A percentile compares a stretch with the other conserved stretches of the same genome.
Evolutionary conservation across 2,888 invertebrate species (phyloP).

Genomic region (Pogonocherus hispidulus): DNA sequence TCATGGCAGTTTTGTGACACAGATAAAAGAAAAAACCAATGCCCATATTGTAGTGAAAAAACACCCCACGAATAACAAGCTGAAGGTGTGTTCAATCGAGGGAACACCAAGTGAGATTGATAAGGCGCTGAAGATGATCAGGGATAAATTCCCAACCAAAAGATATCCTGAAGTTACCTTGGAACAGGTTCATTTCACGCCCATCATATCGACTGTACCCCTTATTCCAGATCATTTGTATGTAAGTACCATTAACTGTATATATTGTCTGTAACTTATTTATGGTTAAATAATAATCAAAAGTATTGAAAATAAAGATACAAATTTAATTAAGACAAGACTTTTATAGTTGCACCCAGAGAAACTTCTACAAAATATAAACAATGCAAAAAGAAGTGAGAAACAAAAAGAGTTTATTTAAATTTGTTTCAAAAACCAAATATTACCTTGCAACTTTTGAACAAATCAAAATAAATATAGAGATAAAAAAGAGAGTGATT

Average conservation of each 20-base stretch:
- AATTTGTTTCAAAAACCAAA: no score
- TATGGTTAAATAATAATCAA: no score
- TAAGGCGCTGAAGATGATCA: slow-evolving; percentile 86
- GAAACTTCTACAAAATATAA: no score
- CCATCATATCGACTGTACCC: slow-evolving; percentile 61
- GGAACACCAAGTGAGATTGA: slow-evolving; percentile 81
- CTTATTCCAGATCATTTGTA: slow-evolving; percentile 63
- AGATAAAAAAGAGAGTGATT: no score
- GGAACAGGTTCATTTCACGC: slow-evolving; percentile 70
- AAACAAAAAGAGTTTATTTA: no score
- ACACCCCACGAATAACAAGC: slow-evolving; percentile 79
- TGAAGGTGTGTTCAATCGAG: slow-evolving; percentile 80
- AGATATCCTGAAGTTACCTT: slow-evolving; percentile 86
- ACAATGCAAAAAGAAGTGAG: no score
- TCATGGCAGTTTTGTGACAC: slow-evolving; percentile 84
- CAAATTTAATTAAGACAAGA: no score
- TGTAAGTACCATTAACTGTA: slow-evolving; percentile 57
- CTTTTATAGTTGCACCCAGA: no score
- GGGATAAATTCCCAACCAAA: slow-evolving; percentile 86
- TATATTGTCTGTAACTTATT: no score
- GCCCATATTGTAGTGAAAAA: slow-evolving; percentile 85
- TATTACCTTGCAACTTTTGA: no score
- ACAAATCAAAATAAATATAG: no score
- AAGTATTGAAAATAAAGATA: no score
- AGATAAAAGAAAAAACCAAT: slow-evolving; percentile 83